Evolutionary conservation across 2,888 invertebrate genomes (phyloP), one percentile per base, ranked within the genome.

Genomic region (Phyllotreta striolata): DNA sequence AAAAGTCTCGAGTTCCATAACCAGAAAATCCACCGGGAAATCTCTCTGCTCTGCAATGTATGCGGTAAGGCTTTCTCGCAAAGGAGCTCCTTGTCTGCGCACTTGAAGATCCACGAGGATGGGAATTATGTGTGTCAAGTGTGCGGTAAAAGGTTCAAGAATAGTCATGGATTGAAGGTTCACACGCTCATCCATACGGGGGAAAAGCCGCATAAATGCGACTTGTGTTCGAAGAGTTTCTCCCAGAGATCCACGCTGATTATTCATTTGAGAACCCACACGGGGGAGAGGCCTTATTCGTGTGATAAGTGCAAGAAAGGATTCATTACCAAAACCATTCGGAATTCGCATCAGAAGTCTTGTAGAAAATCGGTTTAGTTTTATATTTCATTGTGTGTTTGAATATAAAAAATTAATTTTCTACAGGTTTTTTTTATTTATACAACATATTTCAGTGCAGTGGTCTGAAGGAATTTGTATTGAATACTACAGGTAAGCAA

Each of bases 91-190:
- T 52, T 52, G 12, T 35, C 67, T 14, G 65, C 71, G 1, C 72
- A 72, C 24, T 51, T 70, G 51, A 79, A 85, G 56, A 84, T 84
- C 62, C 87, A 86, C 66, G 84, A 85, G 0, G 85, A 86, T 5
- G 86, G 85, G 68, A 80, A 80, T 56, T 84, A 83, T 67, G 79
- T 83, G 1, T 86, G 87, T 67, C 81, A 83, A 3, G 79, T 81
- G 6, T 86, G 87, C 49, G 84, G 83, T 0, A 84, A 84, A 58
- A 59, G 55, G 41, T 71, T 71, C 51, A 68, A 63, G 6, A 64
- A 70, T 24, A 69, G 63, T 54, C 58, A 69, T 13, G 66, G 75
- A 10, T 72, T 75, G n/a, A 77, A 77, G 51, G 71, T 76, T 0
- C 73, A 74, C 40, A 55, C 72, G 54, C 72, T 73, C 56, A 70